phyloP scores from a whole-genome alignment of 2,113 vertebrate species.

The Gorsachius goisagi region DNA sequence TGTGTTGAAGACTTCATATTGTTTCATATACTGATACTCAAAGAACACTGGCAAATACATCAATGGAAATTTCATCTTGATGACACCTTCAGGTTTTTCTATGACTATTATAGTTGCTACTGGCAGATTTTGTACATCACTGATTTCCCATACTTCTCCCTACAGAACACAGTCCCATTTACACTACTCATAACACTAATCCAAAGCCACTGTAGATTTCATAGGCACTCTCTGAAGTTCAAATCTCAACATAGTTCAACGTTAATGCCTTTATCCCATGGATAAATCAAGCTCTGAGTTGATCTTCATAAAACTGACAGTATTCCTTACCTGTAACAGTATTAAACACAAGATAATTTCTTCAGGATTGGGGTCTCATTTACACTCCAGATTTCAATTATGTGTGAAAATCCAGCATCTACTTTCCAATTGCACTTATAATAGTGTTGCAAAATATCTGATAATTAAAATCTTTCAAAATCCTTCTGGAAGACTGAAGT shows the following conservation, averaged over 20 bases:
- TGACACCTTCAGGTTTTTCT: not conserved
- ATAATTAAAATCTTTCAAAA: constrained; percentile 31
- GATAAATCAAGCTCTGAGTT: not conserved
- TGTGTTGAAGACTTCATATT: not conserved
- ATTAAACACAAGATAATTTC: not conserved
- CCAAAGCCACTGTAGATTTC: not conserved
- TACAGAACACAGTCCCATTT: not conserved
- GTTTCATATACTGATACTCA: not conserved
- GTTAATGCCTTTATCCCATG: not conserved
- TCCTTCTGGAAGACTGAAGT: constrained; percentile 7
- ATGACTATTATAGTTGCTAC: not conserved
- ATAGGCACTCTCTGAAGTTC: not conserved
- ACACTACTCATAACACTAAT: not conserved
- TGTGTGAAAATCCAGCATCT: not conserved
- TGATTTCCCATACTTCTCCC: not conserved
- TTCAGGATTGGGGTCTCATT: not conserved
- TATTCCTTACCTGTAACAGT: not conserved
- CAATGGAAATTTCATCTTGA: not conserved
- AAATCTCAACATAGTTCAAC: not conserved
- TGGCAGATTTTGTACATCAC: not conserved
- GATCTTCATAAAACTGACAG: not conserved
- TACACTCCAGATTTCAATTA: not conserved
- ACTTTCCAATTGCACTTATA: not conserved
- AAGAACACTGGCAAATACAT: not conserved
- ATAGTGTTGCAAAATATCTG: not conserved